Evolutionary conservation across 2,113 vertebrate species (phyloP).

Genomic region (Cheirogaleus medius): DNA sequence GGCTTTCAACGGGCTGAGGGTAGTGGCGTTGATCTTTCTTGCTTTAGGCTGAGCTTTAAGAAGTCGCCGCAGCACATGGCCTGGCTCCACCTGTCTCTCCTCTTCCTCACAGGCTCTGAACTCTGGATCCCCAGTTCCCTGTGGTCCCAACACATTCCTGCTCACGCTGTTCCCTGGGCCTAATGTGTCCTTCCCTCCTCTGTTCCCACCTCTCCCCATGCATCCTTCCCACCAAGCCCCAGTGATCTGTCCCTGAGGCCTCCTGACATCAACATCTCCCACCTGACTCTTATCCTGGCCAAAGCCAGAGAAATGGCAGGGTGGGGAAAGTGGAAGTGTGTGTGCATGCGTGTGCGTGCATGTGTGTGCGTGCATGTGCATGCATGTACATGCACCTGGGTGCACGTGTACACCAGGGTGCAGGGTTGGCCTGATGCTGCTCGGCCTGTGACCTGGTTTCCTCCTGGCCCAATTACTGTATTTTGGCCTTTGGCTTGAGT

Average conservation of each 20-base stretch:
- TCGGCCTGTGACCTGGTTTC: neutral
- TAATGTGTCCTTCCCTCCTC: accelerated
- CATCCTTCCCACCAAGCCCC: neutral
- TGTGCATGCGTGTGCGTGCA: neutral
- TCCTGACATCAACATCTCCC: neutral
- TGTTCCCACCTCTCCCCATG: neutral
- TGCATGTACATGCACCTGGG: neutral
- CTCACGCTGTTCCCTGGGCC: neutral
- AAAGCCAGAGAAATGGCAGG: neutral
- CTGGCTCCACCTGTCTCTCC: neutral
- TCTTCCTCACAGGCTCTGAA: neutral
- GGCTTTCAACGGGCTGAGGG: neutral
- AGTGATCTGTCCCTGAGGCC: neutral
- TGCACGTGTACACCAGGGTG: neutral
- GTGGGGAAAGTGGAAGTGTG: neutral
- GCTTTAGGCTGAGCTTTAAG: neutral
- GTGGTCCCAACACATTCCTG: no score
- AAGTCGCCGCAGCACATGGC: neutral
- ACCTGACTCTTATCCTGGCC: neutral
- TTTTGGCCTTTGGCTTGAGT: neutral
- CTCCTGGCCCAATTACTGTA: neutral
- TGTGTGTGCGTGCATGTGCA: neutral
- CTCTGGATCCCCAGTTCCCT: neutral
- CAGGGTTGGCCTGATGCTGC: no score
- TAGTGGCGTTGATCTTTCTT: neutral